Evolutionary conservation across 2,113 vertebrate genomes (phyloP).

Genomic region (Falco punctatus): DNA sequence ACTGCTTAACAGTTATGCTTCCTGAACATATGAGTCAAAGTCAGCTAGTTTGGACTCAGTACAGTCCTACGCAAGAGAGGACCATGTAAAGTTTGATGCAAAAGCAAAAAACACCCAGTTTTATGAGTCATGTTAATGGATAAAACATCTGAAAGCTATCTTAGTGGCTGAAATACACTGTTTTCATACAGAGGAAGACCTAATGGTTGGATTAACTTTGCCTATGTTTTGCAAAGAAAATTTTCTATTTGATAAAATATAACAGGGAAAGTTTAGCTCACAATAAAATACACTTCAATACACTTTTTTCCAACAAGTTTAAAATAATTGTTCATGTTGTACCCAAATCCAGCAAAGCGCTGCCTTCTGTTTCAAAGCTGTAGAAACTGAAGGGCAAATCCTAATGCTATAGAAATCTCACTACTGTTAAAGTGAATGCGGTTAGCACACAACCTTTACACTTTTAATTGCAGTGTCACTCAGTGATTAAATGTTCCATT

Average conservation of each 20-base stretch:
- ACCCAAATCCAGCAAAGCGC: neutral
- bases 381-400: neutral
- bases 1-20: slow-evolving; percentile 6
- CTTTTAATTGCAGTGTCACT: slow-evolving; percentile 3
- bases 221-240: neutral
- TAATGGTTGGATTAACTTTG: neutral
- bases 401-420: neutral
- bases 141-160: neutral
- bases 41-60: neutral
- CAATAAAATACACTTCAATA: neutral
- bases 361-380: neutral
- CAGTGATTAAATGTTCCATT: slow-evolving; percentile 5
- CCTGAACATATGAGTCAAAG: slow-evolving; percentile 45
- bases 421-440: neutral
- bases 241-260: neutral
- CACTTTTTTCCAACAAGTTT: neutral
- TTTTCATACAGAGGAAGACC: neutral
- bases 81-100: neutral
- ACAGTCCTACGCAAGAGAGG: neutral
- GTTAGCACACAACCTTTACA: neutral
- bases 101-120: neutral
- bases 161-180: neutral
- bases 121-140: slow-evolving; percentile 4
- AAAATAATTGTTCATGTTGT: neutral
- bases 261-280: neutral